Base-by-base conservation (phyloP, 2,888 invertebrate species). In the Branchellion lobata region DNA sequence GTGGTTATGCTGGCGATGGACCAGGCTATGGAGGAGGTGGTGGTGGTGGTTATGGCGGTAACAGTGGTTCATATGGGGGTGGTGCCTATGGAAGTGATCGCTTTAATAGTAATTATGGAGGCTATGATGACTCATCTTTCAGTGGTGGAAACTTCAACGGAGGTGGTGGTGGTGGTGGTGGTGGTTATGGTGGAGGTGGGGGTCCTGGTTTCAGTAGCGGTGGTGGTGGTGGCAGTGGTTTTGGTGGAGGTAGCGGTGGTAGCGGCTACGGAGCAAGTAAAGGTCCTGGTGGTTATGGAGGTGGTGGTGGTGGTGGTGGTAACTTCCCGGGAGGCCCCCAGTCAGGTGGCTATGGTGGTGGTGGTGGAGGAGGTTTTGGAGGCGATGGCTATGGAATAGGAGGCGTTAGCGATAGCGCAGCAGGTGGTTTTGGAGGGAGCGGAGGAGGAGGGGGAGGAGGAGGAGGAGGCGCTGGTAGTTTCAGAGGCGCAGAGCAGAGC, bases 281-380 rank as follows among this genome's bases (percentile, higher is more conserved):
- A 18, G 53, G 40, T 8, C 24, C 36, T 5, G 47, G 73, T 73
- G 73, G 47, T 2, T 14, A 24, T 34, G 31, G 31, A 21, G 69
- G 69, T 11, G 33, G 33, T 69, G 21, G 8, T 8, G 47, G 73
- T 2, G 47, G 34, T 33, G 29, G 29, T 33, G 11, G 31, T 33
- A 72, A 11, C 21, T 18, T 11, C 14, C 24, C 73, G 3, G 47
- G 27, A 8, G 29, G 3, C 8, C 18, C 14, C 8, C 14, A n/a
- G 33, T 21, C 29, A n/a, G 79, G 65, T 40, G 65, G 75, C 33
- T 68, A 79, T 27, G 61, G 71, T 47, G 65, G 79, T n/a, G 51
- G 36, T n/a, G 74, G 79, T 29, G 40, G 72, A 40, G 61, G 72
- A 24, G 33, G 47, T 40, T 29, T 29, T 73, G 47, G 2, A 40